Evolutionary conservation across 2,888 invertebrate species (phyloP), one percentile per base, ranked within the genome.

Genomic region (Oscheius myriophilus): DNA sequence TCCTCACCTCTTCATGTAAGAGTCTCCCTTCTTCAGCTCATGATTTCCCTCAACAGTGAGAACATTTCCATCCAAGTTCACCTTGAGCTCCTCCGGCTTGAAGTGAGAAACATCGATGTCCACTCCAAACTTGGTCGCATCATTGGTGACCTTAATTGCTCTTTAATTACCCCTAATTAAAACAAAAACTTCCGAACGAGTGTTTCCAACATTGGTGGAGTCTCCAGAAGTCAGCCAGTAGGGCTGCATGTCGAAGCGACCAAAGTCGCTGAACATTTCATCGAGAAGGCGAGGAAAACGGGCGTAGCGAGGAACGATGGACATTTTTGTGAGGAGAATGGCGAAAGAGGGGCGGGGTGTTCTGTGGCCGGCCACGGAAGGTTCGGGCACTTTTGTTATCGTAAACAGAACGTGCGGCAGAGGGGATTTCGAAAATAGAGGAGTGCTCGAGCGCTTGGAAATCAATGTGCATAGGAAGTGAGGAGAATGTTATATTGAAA

Each of bases 41-140:
- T 78, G 77, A 16, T 68, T 51, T 41, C 77, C 77, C 39, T 70
- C 71, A 52, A 78, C 57, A 43, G 70, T 75, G 52, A 78, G 65
- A 18, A 69, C 55, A 39, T 63, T 58, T 46, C 73, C 75, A 39
- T 75, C 73, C 42, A 78, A 57, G 41, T 72, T 71, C 67, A 78
- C 70, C 59, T 72, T 75, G 39, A 78, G 58, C 65, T 78, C 75
- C 52, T 78, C 75, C 18, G 77, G 77, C 57, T 70, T 73, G 71
- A 73, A 75, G n/a, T 68, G 67, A 16, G 62, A 46, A 23, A 75
- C 75, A 26, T 75, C 71, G 46, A 75, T 61, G 23, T 65, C 67
- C 58, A 75, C 70, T n/a, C 65, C 67, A 55, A 73, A 75, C 67
- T 71, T 69, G 26, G 69, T 53, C 12, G 57, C 63, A 52, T 51